Conservation (phyloP, 2,113 vertebrate genomes). For the Anolis carolinensis region DNA sequence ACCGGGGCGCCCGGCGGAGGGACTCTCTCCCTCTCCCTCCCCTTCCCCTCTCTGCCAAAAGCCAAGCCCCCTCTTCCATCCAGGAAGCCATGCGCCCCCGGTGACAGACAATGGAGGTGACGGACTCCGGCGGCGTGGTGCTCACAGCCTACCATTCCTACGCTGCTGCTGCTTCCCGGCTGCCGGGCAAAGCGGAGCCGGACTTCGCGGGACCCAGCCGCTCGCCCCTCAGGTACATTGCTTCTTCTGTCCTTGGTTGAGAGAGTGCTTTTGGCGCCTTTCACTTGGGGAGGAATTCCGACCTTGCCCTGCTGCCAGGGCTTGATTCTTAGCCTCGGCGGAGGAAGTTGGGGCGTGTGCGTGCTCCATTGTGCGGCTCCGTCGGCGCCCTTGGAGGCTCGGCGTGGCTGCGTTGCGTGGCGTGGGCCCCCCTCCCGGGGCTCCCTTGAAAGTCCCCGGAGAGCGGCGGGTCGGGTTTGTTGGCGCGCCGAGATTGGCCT, state of each 20-base stretch:
- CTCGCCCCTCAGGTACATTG: constrained; percentile 78
- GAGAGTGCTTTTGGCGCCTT: too few species aligned
- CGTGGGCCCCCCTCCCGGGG: neutral
- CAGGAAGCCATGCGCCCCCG: constrained; percentile 61
- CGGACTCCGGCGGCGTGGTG: constrained; percentile 84
- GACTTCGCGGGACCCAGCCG: constrained; percentile 63
- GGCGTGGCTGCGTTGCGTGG: too few species aligned
- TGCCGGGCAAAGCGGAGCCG: constrained; percentile 68
- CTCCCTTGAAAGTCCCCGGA: neutral
- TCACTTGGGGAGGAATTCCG: too few species aligned
- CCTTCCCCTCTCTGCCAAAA: neutral
- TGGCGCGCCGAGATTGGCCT: constrained; percentile 34
- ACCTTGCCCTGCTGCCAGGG: too few species aligned
- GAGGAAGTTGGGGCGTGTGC: too few species aligned
- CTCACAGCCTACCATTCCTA: constrained; percentile 88
- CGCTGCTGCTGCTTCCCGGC: constrained; percentile 74
- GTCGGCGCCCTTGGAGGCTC: too few species aligned
- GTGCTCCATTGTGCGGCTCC: too few species aligned
- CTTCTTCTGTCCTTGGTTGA: too few species aligned
- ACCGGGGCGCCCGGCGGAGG: too few species aligned
- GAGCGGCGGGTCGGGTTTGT: neutral
- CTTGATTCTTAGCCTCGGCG: too few species aligned
- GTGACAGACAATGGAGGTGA: constrained; percentile 81
- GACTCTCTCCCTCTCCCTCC: neutral
- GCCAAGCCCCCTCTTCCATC: neutral